Base-by-base conservation (phyloP, 1,140 invertebrate genomes). In the Neelides sp. region DNA sequence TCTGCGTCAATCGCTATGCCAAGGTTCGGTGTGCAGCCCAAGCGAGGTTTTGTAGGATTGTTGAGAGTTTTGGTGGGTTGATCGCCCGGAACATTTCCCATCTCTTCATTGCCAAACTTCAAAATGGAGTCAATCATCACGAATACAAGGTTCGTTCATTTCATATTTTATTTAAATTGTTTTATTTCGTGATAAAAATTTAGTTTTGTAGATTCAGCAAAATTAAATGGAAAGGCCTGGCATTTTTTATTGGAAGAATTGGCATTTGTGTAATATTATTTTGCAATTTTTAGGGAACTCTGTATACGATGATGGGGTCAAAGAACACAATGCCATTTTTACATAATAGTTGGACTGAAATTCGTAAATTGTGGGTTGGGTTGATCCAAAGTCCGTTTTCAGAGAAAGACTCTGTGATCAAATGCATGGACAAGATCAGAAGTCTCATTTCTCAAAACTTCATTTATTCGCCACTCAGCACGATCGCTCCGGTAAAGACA, bases 331-430 rank as follows among this genome's bases (percentile, higher is more conserved):
- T n/a, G 3, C 55, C 54, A 10, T 10, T 61, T 3, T 34, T 61
- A 24, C 45, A 78, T 60, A 76, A 78, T 48, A 78, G 87, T 65
- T 94, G 87, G 86, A 69, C 77, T 1, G 70, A 79, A 3, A 68
- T 90, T 2, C 64, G 67, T 19, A 65, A 72, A 20, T 62, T 89
- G 4, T 91, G 87, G 85, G 80, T 85, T 2, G 78, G 77, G 2
- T 54, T 89, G 4, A 70, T 85, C 0, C 64, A 74, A 55, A 77
- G 82, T 1, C 74, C 79, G 54, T 78, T 83, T 44, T 85, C 81
- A 0, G 85, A 90, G 62, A 87, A 89, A 64, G 75, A 77, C 2
- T 85, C 82, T 8, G 79, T 90, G 27, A 78, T 87, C 36, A 73
- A 70, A 32, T 65, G 92, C 28, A 76, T 90, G 44, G 82, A 86